These are phyloP conservation scores for Callocephalon fimbriatum DNA, from an alignment of 2,113 vertebrate species.

Conservation along the genomic window DNA sequence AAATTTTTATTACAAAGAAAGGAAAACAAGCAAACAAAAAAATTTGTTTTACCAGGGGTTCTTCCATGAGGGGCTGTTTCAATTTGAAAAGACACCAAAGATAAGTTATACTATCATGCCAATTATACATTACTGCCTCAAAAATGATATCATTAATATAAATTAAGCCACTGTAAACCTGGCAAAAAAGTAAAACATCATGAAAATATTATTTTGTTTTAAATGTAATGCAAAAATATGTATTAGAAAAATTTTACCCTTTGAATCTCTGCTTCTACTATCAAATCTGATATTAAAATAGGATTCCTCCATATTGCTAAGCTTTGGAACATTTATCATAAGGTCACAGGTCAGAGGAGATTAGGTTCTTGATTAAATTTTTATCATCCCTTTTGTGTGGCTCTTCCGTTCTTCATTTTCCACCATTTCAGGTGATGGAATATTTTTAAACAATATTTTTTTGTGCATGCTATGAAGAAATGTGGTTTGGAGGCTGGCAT, in stretches of 20 bases:
- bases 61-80: neutral
- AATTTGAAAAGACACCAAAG: neutral
- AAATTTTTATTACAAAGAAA: neutral
- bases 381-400: neutral
- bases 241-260: neutral
- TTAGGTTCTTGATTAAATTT: neutral
- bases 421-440: neutral
- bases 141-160: neutral
- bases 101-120: neutral
- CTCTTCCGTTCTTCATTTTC: neutral
- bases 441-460: neutral
- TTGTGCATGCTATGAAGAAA: neutral
- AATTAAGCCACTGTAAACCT: neutral
- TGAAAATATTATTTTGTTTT: neutral
- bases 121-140: neutral
- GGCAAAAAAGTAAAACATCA: no score
- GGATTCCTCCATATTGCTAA: neutral
- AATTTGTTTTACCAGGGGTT: neutral
- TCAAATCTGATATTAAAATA: neutral
- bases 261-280: neutral
- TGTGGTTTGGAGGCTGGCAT: neutral
- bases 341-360: neutral
- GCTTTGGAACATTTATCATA: neutral
- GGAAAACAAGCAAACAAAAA: neutral
- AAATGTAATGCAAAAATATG: neutral